Conservation (phyloP, 2,113 vertebrate species). For the Antennarius striatus region DNA sequence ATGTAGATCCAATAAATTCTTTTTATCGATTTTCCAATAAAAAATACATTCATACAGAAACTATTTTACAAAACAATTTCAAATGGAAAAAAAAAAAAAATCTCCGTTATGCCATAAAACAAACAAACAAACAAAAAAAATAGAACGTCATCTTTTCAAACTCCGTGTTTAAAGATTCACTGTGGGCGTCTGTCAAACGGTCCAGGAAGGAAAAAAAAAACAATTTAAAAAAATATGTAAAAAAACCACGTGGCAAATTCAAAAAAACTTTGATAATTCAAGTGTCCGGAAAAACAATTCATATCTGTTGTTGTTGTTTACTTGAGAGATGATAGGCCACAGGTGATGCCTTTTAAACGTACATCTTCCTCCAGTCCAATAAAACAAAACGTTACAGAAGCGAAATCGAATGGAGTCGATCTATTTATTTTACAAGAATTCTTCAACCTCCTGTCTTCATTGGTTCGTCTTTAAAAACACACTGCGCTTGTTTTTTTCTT, state of each 20-base stretch:
- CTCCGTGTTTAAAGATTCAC: conserved; percentile 69
- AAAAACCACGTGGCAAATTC: conserved; percentile 41
- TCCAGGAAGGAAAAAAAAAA: conserved; percentile 25
- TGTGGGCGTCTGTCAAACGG: conserved; percentile 44
- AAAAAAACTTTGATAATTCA: conserved; percentile 56
- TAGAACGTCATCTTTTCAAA: conserved; percentile 68
- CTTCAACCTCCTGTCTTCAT: conserved; percentile 43
- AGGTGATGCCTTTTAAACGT: conserved; percentile 42
- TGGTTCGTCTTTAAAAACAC: conserved; percentile 52
- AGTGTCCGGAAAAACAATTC: conserved; percentile 58
- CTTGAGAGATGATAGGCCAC: conserved; percentile 62
- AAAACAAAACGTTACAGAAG: conserved; percentile 40
- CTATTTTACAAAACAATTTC: conserved; percentile 99
- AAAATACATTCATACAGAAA: conserved; percentile 99
- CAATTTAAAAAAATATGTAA: conserved; percentile 34
- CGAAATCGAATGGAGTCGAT: conserved; percentile 41
- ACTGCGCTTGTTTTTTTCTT: conserved; percentile 44
- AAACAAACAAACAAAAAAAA: conserved; percentile 85
- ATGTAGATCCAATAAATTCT: conserved; percentile 85
- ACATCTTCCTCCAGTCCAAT: conserved; percentile 34
- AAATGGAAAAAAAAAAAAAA: conserved; percentile 90
- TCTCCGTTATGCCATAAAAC: conserved; percentile 93
- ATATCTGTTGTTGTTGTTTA: conserved; percentile 25
- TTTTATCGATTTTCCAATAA: conserved; percentile 97
- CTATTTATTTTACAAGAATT: conserved; percentile 59